Percentiles rank a stretch among this genome's conserved stretches.
Evolutionary conservation across 2,113 vertebrate species (phyloP).

Genomic region (Psophia crepitans): DNA sequence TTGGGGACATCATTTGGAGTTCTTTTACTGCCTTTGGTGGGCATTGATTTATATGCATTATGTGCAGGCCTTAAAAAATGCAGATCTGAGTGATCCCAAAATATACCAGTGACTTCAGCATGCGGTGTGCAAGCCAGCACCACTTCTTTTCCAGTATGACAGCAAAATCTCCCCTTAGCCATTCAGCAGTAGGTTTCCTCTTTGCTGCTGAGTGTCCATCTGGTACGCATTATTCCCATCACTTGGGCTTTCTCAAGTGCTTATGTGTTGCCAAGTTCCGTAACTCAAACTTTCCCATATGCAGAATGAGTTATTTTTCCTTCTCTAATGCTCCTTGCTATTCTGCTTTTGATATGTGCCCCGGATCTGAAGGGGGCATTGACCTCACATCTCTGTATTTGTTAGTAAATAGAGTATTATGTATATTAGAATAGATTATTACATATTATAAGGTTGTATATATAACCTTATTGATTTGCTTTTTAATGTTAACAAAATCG

Average conservation of each 20-base stretch:
- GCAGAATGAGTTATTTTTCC: background rate
- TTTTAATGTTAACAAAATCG: background rate
- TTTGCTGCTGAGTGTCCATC: slow-evolving; percentile 44
- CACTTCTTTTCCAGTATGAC: slow-evolving; percentile 27
- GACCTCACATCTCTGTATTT: background rate
- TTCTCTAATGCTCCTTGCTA: background rate
- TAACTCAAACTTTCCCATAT: background rate
- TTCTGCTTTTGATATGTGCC: background rate
- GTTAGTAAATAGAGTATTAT: background rate
- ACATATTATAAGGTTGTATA: background rate
- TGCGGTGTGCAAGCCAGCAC: slow-evolving; percentile 6
- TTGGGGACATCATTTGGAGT: background rate
- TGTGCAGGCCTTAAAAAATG: background rate
- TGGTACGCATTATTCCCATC: slow-evolving; percentile 16
- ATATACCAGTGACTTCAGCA: slow-evolving; percentile 38
- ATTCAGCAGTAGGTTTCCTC: slow-evolving; percentile 33
- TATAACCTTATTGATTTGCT: background rate
- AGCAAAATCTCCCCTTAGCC: slow-evolving; percentile 33
- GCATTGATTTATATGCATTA: background rate
- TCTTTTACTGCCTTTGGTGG: background rate
- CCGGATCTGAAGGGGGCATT: background rate
- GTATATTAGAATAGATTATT: background rate
- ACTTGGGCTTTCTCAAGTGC: slow-evolving; percentile 4
- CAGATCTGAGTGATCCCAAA: slow-evolving; percentile 2
- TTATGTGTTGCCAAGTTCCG: background rate